A percentile compares a stretch with the other conserved stretches of the same genome.
Conservation (phyloP, 2,888 invertebrate genomes). For the Julus scandinavius region DNA sequence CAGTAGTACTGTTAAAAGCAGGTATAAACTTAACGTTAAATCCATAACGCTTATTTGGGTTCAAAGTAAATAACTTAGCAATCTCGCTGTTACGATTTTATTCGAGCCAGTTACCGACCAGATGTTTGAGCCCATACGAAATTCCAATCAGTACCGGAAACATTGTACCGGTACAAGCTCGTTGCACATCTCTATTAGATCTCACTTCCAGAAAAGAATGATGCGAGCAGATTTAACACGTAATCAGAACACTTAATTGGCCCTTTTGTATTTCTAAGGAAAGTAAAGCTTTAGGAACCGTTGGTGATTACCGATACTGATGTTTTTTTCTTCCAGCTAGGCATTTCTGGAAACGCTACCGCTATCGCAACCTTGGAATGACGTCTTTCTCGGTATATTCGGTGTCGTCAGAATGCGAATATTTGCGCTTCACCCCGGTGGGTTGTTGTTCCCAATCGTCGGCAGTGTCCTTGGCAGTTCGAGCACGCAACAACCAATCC, state of each 20-base stretch:
- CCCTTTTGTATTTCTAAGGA: neutral
- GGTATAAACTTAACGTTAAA: too few species aligned
- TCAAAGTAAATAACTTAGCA: too few species aligned
- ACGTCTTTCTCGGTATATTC: neutral
- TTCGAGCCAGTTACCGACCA: too few species aligned
- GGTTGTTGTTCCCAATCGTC: neutral
- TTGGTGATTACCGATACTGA: neutral
- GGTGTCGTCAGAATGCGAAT: neutral
- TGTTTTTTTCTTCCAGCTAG: neutral
- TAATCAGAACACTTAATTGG: neutral
- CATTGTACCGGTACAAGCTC: too few species aligned
- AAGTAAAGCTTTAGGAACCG: constrained; percentile 25
- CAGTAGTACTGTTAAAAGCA: too few species aligned
- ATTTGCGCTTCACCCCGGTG: neutral
- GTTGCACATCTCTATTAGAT: too few species aligned
- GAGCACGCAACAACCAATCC: constrained; percentile 54
- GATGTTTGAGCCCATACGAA: too few species aligned
- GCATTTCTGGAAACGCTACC: neutral
- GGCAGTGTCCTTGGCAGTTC: neutral
- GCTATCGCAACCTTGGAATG: neutral
- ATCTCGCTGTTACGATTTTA: too few species aligned
- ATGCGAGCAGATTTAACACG: too few species aligned
- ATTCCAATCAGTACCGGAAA: too few species aligned
- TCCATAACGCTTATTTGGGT: too few species aligned
- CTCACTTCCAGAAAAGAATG: too few species aligned